These are phyloP conservation scores for Allophyes oxyacanthae DNA, from an alignment of 2,888 invertebrate species.

Conservation along the genomic window DNA sequence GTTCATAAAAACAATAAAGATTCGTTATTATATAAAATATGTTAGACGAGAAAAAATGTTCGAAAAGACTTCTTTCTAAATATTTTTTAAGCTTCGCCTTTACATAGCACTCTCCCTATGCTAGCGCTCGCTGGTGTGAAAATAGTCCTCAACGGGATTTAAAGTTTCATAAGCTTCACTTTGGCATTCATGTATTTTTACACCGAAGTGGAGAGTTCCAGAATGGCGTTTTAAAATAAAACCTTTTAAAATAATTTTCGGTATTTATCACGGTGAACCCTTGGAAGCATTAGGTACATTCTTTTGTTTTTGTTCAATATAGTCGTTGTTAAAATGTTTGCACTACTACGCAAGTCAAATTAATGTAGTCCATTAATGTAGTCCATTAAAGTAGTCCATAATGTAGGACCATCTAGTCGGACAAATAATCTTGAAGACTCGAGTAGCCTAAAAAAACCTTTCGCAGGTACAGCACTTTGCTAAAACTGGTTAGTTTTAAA, in stretches of 20 bases:
- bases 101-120: slow-evolving; percentile 39
- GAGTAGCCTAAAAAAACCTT: slow-evolving; percentile 41
- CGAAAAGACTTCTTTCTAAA: slow-evolving; percentile 21
- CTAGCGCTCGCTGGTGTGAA: slow-evolving; percentile 33
- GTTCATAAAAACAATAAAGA: slow-evolving; percentile 6
- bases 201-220: slow-evolving; percentile 34
- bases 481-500: slow-evolving; percentile 56
- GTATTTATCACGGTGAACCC: slow-evolving; percentile 17
- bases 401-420: slow-evolving; percentile 31
- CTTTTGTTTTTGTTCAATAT: slow-evolving; percentile 24
- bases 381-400: slow-evolving; percentile 7
- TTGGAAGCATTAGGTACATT: slow-evolving; percentile 21
- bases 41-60: slow-evolving; percentile 13
- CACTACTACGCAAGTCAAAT: slow-evolving; percentile 1
- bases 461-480: slow-evolving; percentile 41
- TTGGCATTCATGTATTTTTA: slow-evolving; percentile 52
- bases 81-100: slow-evolving; percentile 25
- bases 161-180: slow-evolving; percentile 52
- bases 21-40: slow-evolving; percentile 7
- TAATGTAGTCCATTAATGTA: slow-evolving; percentile 14
- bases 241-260: slow-evolving; percentile 52
- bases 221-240: slow-evolving; percentile 51
- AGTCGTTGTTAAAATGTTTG: slow-evolving; percentile 14
- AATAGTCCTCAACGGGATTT: slow-evolving; percentile 54
- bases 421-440: slow-evolving; percentile 26